These are phyloP conservation scores for Helobdella robusta DNA, from an alignment of 2,888 invertebrate genomes.

Conservation along the genomic window DNA sequence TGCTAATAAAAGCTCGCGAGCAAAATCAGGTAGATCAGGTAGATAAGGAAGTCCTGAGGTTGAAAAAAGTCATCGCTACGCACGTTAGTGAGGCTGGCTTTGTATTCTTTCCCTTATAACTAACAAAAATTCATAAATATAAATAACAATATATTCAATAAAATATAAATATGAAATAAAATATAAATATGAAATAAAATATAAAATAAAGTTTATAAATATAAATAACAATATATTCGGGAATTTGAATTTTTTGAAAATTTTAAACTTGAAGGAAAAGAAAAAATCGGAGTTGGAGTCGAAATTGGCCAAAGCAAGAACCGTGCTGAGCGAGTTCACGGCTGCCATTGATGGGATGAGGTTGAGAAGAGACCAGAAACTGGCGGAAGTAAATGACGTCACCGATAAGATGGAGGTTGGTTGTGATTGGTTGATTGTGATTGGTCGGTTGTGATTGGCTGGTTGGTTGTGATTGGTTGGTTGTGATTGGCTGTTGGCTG, in stretches of 20 bases:
- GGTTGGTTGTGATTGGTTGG: too few species aligned
- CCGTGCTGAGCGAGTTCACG: constrained; percentile 76
- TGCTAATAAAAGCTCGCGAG: constrained; percentile 54
- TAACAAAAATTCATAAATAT: neutral
- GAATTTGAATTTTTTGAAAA: neutral
- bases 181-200: neutral
- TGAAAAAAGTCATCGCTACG: constrained; percentile 44
- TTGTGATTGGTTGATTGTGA: too few species aligned
- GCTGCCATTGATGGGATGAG: constrained; percentile 88
- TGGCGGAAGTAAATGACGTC: constrained; percentile 53
- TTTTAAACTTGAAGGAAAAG: constrained; percentile 53
- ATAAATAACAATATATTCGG: neutral
- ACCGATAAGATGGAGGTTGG: constrained; percentile 19
- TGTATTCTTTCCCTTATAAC: too few species aligned
- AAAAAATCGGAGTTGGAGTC: constrained; percentile 69
- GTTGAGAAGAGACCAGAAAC: constrained; percentile 67
- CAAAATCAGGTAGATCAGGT: constrained; percentile 43
- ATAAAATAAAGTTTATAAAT: neutral
- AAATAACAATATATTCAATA: neutral
- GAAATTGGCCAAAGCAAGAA: constrained; percentile 69
- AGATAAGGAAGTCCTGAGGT: constrained; percentile 41
- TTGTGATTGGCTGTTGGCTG: too few species aligned
- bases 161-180: neutral
- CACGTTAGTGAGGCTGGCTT: constrained; percentile 45
- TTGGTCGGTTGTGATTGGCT: too few species aligned